Percentiles rank a stretch among this genome's conserved stretches.
Conservation (phyloP, 2,113 vertebrate genomes). For the Dromaius novaehollandiae region DNA sequence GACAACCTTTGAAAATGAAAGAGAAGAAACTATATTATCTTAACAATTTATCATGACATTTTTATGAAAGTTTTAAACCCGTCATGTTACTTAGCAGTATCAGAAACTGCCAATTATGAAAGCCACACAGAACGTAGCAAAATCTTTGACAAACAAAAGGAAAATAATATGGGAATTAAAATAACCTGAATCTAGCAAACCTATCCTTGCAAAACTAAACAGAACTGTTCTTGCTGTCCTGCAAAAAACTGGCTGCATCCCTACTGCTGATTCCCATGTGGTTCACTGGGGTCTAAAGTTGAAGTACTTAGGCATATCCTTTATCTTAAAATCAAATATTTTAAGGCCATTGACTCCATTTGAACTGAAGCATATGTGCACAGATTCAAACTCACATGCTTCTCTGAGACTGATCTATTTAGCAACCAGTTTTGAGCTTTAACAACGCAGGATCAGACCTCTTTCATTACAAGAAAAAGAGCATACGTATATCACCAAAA, state of each 20-base stretch:
- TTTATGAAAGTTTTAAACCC: background rate
- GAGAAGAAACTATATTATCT: background rate
- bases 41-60: background rate
- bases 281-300: background rate
- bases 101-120: conserved; percentile 9
- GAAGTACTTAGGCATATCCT: background rate
- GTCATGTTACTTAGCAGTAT: background rate
- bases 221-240: background rate
- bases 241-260: background rate
- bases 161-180: background rate
- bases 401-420: background rate
- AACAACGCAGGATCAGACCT: background rate
- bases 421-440: background rate
- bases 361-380: background rate
- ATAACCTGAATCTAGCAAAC: rapidly evolving
- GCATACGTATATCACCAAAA: background rate
- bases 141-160: background rate
- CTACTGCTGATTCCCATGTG: background rate
- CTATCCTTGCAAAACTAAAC: background rate
- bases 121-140: background rate
- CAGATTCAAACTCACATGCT: background rate
- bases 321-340: background rate
- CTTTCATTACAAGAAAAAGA: background rate
- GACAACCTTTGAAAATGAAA: background rate
- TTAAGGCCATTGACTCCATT: background rate